These are phyloP conservation scores for Lepidothrix coronata DNA, from an alignment of 2,113 vertebrate genomes.

Conservation along the genomic window DNA sequence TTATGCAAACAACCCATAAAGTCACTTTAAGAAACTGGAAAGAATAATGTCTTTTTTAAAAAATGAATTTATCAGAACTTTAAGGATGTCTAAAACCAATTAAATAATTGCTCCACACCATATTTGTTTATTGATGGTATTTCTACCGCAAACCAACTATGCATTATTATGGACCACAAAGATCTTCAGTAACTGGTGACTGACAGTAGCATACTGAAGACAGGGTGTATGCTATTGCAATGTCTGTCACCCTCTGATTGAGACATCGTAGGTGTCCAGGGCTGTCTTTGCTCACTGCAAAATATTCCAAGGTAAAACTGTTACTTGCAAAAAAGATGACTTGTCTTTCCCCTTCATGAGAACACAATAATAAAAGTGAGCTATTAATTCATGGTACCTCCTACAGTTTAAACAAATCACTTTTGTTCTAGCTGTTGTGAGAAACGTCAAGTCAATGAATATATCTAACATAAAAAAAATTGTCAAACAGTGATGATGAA, in stretches of 20 bases:
- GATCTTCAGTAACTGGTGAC: slow-evolving; percentile 63
- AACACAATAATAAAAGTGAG: slow-evolving; percentile 50
- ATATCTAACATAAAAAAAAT: not conserved
- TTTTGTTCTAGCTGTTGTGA: slow-evolving; percentile 42
- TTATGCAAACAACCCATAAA: not conserved
- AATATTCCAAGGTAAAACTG: slow-evolving; percentile 69
- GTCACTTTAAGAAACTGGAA: not conserved
- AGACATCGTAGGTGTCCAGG: slow-evolving; percentile 64
- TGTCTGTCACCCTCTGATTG: slow-evolving; percentile 51
- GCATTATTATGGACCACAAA: slow-evolving; percentile 57
- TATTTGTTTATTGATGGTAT: slow-evolving; percentile 13
- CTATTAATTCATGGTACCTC: slow-evolving; percentile 31
- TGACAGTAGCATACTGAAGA: slow-evolving; percentile 68
- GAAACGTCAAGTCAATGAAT: slow-evolving; percentile 18
- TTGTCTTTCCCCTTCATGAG: slow-evolving; percentile 55
- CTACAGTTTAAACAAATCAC: slow-evolving; percentile 31
- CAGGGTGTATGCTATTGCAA: slow-evolving; percentile 53
- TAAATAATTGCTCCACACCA: not conserved
- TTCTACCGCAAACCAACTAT: slow-evolving; percentile 62
- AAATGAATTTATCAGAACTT: not conserved
- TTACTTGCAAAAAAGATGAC: slow-evolving; percentile 49
- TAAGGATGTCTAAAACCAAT: not conserved
- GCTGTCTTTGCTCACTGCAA: slow-evolving; percentile 52
- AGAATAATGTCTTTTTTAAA: not conserved
- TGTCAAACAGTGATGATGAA: not conserved